Evolutionary conservation across 1,140 invertebrate species (phyloP), one percentile per base, ranked within the genome.

Genomic region (Atta colombica): DNA sequence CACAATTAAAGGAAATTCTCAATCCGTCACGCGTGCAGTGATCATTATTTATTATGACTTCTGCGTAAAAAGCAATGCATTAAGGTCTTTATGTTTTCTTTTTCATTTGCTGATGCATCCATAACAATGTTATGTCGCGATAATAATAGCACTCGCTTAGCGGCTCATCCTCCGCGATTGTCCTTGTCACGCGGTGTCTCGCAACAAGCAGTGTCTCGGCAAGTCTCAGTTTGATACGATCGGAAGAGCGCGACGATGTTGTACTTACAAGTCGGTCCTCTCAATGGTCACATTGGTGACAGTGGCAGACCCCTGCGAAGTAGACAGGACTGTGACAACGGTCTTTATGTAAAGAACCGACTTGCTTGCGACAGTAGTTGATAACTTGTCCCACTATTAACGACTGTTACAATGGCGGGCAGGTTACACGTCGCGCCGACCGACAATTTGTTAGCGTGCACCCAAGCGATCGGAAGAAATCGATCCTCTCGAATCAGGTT

Each of bases 301-400:
- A 28, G 51, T 31, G 68, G n/a, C 81, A 86, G 84, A 89, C 88
- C 71, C 87, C 85, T 66, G 88, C 77, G 72, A 87, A 89, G 72
- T 49, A 25, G 31, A 58, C 25, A 66, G 35, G 6, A 35, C 18
- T 14, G n/a, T 77, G 88, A 87, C 85, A 84, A 45, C 66, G 85
- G 39, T 87, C 68, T 61, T 89, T 85, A 85, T 85, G 85, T 80
- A 89, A 89, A 87, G 86, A 72, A 71, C 55, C 66, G 25, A 49
- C 58, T 55, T 31, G 31, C 31, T 69, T 84, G 74, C 61, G 60
- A 87, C 63, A 51, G 74, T 45, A 39, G 53, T 63, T 77, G 77
- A 81, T 87, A 85, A 87, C 72, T 55, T 60, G 86, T 86, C 72
- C 68, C 55, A 18, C 74, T 61, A 89, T 89, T 87, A 87, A 74